These are phyloP conservation scores for Drosophila algonquin DNA, from an alignment of 2,888 invertebrate genomes.

Conservation along the genomic window DNA sequence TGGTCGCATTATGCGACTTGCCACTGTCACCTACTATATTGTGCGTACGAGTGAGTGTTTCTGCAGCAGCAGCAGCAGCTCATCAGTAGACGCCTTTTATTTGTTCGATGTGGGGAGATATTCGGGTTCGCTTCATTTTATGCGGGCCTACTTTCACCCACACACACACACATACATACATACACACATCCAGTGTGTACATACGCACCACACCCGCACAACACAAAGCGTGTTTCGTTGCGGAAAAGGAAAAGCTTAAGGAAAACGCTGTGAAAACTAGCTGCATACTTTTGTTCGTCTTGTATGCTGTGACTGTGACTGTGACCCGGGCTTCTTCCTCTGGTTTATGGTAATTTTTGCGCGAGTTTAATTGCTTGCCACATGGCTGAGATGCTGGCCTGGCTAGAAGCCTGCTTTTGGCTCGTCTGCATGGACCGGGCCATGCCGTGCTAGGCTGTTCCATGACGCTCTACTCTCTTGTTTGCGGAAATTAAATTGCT, in stretches of 20 bases:
- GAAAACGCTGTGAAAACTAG: constrained; percentile 46
- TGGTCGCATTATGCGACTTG: not conserved
- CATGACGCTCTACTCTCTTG: constrained; percentile 50
- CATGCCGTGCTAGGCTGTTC: constrained; percentile 29
- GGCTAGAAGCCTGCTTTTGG: constrained; percentile 19
- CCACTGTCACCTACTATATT: not conserved
- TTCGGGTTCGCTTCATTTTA: constrained; percentile 39
- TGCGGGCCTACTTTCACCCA: constrained; percentile 50
- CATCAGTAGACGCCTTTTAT: constrained; percentile 64
- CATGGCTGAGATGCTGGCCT: constrained; percentile 47
- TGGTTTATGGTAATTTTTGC: constrained; percentile 71
- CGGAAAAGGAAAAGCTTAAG: constrained; percentile 19
- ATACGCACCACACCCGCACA: constrained; percentile 22
- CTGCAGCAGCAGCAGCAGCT: constrained; percentile 39
- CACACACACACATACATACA: constrained; percentile 20
- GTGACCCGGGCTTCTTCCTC: constrained; percentile 20
- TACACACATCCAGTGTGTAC: constrained; percentile 23
- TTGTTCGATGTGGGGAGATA: constrained; percentile 39
- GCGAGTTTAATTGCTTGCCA: constrained; percentile 69
- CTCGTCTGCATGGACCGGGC: constrained; percentile 19
- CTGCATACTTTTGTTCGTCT: constrained; percentile 63
- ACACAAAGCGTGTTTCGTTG: constrained; percentile 5
- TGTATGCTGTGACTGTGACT: constrained; percentile 26
- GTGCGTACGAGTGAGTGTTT: not conserved
- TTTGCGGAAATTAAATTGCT: constrained; percentile 75